Conservation (phyloP, 2,888 invertebrate genomes). For the Rapana venosa region DNA sequence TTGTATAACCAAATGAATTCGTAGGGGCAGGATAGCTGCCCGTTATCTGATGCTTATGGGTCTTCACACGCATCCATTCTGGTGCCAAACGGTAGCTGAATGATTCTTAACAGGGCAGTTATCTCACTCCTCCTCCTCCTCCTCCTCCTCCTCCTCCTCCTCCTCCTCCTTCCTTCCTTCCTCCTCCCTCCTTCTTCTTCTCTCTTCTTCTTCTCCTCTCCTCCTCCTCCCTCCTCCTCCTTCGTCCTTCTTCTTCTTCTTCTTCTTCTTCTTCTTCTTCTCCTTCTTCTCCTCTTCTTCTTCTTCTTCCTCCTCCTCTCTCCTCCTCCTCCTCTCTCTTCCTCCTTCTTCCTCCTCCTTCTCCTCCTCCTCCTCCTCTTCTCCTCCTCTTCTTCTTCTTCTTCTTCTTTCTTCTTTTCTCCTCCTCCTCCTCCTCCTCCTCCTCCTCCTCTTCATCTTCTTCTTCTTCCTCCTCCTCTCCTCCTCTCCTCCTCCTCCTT, state of each 20-base stretch:
- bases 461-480: constrained; percentile 31
- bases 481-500: constrained; percentile 30
- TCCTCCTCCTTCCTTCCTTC: constrained; percentile 13
- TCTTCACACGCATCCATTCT: background rate
- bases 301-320: constrained; percentile 32
- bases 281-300: constrained; percentile 29
- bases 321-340: constrained; percentile 31
- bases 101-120: no score
- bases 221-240: constrained; percentile 11
- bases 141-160: constrained; percentile 11
- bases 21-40: no score
- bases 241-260: background rate
- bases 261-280: constrained; percentile 25
- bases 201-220: background rate
- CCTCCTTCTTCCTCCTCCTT: background rate
- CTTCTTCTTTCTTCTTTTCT: background rate
- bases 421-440: background rate
- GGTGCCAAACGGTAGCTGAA: no score
- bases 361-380: constrained; percentile 20
- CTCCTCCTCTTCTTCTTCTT: constrained; percentile 23
- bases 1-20: no score
- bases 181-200: background rate
- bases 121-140: background rate
- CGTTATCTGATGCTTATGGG: no score
- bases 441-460: constrained; percentile 19